Percentiles rank a stretch among this genome's conserved stretches.
These are phyloP conservation scores for Dysidea cf. avara DNA, from an alignment of 37 sponge, comb jelly and placozoan genomes.

Conservation along the genomic window DNA sequence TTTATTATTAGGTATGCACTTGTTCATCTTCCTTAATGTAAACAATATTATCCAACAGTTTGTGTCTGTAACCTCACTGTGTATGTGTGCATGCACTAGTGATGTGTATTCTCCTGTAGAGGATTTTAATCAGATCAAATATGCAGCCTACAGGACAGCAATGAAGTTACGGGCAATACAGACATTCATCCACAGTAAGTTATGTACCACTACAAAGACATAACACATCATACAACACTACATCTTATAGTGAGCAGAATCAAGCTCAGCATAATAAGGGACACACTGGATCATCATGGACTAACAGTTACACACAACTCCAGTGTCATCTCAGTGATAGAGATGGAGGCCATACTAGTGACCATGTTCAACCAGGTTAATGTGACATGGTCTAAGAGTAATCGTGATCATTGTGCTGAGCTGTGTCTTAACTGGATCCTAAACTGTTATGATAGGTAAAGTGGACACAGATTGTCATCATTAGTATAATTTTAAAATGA, in stretches of 20 bases:
- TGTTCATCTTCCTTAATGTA: not conserved
- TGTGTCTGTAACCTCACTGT: not conserved
- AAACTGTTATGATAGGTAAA: constrained; percentile 65
- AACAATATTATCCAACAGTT: no score
- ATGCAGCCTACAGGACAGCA: constrained; percentile 87
- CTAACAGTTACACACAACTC: constrained; percentile 32
- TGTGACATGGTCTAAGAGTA: not conserved
- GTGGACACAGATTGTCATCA: not conserved
- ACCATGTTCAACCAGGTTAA: constrained; percentile 17
- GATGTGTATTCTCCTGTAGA: constrained; percentile 6
- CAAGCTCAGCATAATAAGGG: no score
- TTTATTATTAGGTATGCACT: no score
- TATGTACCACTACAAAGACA: no score
- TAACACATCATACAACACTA: no score
- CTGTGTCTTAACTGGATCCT: constrained; percentile 64
- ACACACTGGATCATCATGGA: no score
- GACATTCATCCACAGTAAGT: constrained; percentile 50
- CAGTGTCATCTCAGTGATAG: constrained; percentile 17
- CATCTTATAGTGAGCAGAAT: no score
- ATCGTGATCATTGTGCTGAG: constrained; percentile 30
- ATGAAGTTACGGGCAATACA: constrained; percentile 85
- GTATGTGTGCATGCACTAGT: not conserved
- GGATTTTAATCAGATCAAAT: constrained; percentile 65
- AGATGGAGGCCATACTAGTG: constrained; percentile 46
- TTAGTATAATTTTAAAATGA: not conserved